Conservation (phyloP, 1,140 invertebrate species). For the Drosophila orena region DNA sequence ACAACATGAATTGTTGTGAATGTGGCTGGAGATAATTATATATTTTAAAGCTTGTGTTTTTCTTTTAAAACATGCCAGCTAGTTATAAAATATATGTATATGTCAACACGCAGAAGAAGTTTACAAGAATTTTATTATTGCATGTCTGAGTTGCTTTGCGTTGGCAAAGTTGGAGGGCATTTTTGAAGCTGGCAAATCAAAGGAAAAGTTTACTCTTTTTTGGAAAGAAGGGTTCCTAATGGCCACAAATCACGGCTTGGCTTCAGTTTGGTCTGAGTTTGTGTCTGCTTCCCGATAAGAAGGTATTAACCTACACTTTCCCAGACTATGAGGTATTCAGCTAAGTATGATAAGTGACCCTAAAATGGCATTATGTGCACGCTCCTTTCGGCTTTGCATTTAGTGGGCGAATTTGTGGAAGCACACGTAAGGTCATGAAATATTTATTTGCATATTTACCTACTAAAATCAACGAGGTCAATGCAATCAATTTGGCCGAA, state of each 20-base stretch:
- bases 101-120: slow-evolving; percentile 67
- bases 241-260: slow-evolving; percentile 72
- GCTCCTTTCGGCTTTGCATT: slow-evolving; percentile 51
- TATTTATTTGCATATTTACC: slow-evolving; percentile 22
- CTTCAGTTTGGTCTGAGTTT: slow-evolving; percentile 38
- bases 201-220: slow-evolving; percentile 59
- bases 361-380: slow-evolving; percentile 44
- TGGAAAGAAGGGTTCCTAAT: slow-evolving; percentile 49
- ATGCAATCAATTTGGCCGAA: neutral
- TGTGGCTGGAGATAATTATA: neutral
- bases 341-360: slow-evolving; percentile 74
- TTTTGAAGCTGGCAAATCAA: slow-evolving; percentile 59
- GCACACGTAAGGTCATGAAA: slow-evolving; percentile 19
- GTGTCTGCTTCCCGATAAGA: slow-evolving; percentile 55
- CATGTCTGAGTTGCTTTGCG: slow-evolving; percentile 56
- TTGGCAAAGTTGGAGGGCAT: slow-evolving; percentile 12
- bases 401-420: slow-evolving; percentile 3
- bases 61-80: neutral
- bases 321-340: slow-evolving; percentile 16
- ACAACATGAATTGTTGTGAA: slow-evolving; percentile 3
- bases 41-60: neutral
- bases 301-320: slow-evolving; percentile 28
- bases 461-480: neutral
- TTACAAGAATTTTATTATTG: slow-evolving; percentile 75
- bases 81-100: slow-evolving; percentile 57